Conservation (phyloP, 2,797 vertebrate genomes). For the Chaunax sp. region DNA sequence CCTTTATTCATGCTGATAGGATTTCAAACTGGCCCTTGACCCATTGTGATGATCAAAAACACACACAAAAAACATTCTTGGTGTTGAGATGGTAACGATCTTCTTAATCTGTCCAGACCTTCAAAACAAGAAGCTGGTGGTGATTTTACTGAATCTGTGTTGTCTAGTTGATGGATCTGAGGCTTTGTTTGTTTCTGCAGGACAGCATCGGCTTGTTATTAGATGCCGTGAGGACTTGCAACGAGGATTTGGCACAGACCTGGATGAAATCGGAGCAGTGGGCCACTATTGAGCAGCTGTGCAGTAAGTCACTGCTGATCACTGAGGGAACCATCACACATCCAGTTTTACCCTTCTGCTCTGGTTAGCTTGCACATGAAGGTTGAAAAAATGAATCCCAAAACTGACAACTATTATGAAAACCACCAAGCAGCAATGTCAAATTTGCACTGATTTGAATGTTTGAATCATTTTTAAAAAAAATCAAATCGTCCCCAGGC, state of each 20-base stretch:
- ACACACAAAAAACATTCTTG: constrained; percentile 5
- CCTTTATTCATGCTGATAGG: not conserved
- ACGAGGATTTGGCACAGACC: constrained; percentile 96
- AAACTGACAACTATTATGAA: too few relatives aligned
- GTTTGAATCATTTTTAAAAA: too few relatives aligned
- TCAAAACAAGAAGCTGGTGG: rapidly evolving
- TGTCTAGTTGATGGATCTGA: not conserved
- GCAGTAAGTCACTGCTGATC: constrained; percentile 85
- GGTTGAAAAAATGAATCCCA: not conserved
- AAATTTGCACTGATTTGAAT: too few relatives aligned
- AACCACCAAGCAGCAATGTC: too few relatives aligned
- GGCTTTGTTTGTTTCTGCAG: constrained; percentile 73
- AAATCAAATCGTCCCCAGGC: too few relatives aligned
- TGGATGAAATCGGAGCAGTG: constrained; percentile 99
- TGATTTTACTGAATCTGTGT: not conserved
- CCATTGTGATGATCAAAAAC: not conserved
- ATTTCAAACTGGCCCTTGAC: not conserved
- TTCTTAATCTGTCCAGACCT: too few relatives aligned
- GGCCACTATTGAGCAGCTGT: constrained; percentile 98
- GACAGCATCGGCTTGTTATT: constrained; percentile 96
- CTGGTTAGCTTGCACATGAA: not conserved
- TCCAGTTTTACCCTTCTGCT: not conserved
- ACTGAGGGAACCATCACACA: not conserved
- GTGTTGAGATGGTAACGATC: not conserved
- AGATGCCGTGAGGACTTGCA: constrained; percentile 94